A percentile compares a stretch with the other conserved stretches of the same genome.
Conservation (phyloP, 1,140 invertebrate genomes). For the Halictus rubicundus region DNA sequence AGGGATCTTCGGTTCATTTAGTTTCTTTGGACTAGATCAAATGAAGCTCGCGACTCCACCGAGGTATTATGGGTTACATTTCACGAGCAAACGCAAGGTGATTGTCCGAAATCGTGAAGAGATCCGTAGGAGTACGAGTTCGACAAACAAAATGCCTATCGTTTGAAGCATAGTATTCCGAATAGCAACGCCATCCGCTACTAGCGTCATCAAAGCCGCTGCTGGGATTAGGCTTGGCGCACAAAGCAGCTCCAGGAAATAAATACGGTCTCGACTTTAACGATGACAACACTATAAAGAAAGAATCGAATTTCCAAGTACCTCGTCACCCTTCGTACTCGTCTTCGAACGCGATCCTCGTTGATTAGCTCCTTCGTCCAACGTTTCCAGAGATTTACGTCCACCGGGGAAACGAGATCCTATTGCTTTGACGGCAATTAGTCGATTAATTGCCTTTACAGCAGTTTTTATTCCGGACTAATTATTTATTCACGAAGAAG, state of each 20-base stretch:
- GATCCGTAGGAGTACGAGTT: neutral
- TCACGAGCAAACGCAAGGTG: no score
- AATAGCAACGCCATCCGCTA: slow-evolving; percentile 13
- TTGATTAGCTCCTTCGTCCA: slow-evolving; percentile 7
- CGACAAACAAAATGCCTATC: slow-evolving; percentile 7
- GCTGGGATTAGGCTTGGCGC: neutral
- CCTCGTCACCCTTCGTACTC: neutral
- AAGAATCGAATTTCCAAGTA: slow-evolving; percentile 67
- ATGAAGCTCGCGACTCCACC: no score
- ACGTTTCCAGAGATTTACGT: slow-evolving; percentile 11
- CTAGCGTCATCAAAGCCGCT: slow-evolving; percentile 49
- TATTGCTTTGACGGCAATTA: neutral
- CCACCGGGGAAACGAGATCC: neutral
- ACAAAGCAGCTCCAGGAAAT: slow-evolving; percentile 32
- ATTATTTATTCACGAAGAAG: no score
- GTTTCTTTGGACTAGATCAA: no score
- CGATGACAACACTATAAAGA: slow-evolving; percentile 65
- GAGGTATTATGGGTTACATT: no score
- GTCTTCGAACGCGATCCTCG: slow-evolving; percentile 17
- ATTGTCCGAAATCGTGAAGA: no score
- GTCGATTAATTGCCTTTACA: neutral
- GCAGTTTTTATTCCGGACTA: no score
- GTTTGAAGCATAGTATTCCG: slow-evolving; percentile 2
- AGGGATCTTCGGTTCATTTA: no score
- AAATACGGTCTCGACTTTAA: slow-evolving; percentile 41